Evolutionary conservation across 2,113 vertebrate species (phyloP).

Genomic region (Polypterus senegalus): DNA sequence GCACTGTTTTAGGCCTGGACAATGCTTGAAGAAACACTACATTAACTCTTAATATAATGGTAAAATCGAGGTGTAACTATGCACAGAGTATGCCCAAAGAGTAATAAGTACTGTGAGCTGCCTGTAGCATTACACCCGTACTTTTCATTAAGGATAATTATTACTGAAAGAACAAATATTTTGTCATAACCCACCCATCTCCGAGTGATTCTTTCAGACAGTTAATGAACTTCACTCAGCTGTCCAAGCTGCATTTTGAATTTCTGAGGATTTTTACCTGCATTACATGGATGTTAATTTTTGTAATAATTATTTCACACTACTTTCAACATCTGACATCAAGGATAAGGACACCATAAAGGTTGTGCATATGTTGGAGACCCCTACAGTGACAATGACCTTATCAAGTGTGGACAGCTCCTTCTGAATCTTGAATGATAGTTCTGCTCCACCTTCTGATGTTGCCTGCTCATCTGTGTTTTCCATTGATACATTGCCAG

Average conservation of each 20-base stretch:
- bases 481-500: constrained; percentile 3
- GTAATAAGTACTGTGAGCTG: too few species aligned
- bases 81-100: too few species aligned
- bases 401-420: constrained; percentile 13
- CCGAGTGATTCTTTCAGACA: constrained; percentile 15
- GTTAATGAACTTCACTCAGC: constrained; percentile 19
- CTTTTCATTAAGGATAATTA: too few species aligned
- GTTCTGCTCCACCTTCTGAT: background rate
- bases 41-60: too few species aligned
- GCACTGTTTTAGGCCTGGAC: too few species aligned
- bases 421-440: background rate
- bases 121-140: too few species aligned
- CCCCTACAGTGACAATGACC: constrained; percentile 9
- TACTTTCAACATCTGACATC: constrained; percentile 16
- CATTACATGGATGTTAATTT: constrained; percentile 24
- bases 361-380: constrained; percentile 11
- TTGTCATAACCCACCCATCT: constrained; percentile 12
- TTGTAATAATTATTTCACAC: constrained; percentile 19
- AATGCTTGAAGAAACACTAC: too few species aligned
- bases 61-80: too few species aligned
- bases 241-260: constrained; percentile 18
- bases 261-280: constrained; percentile 19
- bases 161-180: too few species aligned
- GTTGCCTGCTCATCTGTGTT: too few species aligned
- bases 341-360: constrained; percentile 26